Evolutionary conservation across 2,888 invertebrate species (phyloP).

Genomic region (Dimorphilus gyrociliatus): DNA sequence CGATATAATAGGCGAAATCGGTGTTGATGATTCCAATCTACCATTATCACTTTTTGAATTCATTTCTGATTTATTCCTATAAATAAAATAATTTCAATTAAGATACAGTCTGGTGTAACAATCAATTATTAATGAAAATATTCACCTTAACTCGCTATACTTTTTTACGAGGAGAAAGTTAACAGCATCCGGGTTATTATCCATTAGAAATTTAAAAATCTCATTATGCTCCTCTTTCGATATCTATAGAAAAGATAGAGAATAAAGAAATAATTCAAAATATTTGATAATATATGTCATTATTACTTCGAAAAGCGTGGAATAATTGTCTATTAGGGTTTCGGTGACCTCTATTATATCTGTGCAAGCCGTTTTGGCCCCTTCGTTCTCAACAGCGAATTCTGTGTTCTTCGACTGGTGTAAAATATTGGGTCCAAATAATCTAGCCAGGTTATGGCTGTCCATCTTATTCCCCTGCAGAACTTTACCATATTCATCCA

Average conservation of each 20-base stretch:
- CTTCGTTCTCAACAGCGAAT: conserved; percentile 19
- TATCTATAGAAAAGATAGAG: conserved; percentile 37
- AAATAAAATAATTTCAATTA: neutral
- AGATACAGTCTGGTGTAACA: neutral
- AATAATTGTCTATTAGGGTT: conserved; percentile 58
- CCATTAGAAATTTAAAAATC: conserved; percentile 67
- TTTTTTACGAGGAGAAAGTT: conserved; percentile 44
- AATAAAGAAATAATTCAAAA: neutral
- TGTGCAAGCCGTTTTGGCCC: conserved; percentile 43
- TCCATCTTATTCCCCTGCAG: conserved; percentile 82
- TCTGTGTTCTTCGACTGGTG: conserved; percentile 44
- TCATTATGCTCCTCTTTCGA: conserved; percentile 67
- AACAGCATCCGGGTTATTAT: conserved; percentile 62
- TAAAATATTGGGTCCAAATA: conserved; percentile 83
- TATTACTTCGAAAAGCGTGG: conserved; percentile 51
- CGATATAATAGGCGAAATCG: no score
- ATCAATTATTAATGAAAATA: no score
- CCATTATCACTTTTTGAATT: no score
- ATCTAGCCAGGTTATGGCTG: conserved; percentile 69
- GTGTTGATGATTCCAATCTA: no score
- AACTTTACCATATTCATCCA: conserved; percentile 38
- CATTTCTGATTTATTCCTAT: no score
- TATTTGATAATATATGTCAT: no score
- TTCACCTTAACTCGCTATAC: conserved; percentile 2
- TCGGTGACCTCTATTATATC: conserved; percentile 72